A percentile compares a stretch with the other conserved stretches of the same genome.
phyloP scores from a whole-genome alignment of 2,113 vertebrate genomes.

The Corythornis madagascariensis region DNA sequence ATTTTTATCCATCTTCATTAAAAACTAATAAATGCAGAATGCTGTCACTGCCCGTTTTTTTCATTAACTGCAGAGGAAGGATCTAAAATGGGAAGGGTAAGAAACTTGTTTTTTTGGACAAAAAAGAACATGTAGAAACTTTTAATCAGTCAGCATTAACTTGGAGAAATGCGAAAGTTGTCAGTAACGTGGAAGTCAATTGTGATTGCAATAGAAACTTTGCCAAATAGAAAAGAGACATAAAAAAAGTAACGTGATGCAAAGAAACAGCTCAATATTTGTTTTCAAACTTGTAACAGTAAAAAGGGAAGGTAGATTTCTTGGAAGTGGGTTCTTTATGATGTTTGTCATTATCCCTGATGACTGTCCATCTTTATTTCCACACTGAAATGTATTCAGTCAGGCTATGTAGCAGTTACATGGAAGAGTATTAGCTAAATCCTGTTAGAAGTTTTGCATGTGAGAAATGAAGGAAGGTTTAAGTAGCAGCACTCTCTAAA shows the following conservation, averaged over 20 bases:
- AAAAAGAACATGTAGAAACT: not conserved
- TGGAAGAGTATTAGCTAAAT: not conserved
- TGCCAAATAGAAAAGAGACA: not conserved
- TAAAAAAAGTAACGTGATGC: not conserved
- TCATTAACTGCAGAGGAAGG: not conserved
- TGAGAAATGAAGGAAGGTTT: not conserved
- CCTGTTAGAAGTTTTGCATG: not conserved
- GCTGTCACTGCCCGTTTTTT: not conserved
- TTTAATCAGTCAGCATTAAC: constrained; percentile 4
- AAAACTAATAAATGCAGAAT: not conserved
- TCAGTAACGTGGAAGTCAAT: not conserved
- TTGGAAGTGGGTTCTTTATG: not conserved
- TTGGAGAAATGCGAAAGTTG: not conserved
- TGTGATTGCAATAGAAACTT: constrained; percentile 10
- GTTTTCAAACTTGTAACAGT: constrained; percentile 14
- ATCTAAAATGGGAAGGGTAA: not conserved
- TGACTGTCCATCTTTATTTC: constrained; percentile 51
- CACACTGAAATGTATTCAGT: constrained; percentile 37
- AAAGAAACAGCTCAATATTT: not conserved
- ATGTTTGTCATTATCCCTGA: constrained; percentile 53
- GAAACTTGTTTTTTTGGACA: not conserved
- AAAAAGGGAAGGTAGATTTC: not conserved
- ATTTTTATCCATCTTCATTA: not conserved
- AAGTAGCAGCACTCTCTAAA: not conserved
- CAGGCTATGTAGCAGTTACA: not conserved